Base-by-base conservation (phyloP, 1,140 invertebrate species). In the Pogonus chalceus region DNA sequence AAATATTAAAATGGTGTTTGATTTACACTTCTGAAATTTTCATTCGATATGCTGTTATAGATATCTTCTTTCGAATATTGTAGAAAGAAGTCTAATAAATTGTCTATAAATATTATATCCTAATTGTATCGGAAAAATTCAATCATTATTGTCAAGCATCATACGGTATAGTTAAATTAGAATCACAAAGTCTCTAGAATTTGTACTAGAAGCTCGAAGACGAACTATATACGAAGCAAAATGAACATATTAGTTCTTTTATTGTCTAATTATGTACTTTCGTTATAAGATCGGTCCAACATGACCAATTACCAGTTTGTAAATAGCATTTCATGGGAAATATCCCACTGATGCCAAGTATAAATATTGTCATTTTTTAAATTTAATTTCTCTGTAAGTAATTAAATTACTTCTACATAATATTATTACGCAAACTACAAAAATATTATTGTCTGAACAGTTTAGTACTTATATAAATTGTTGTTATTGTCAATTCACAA, bases 361-460 rank as follows among this genome's bases (percentile, higher is more conserved):
- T n/a, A n/a, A n/a, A n/a, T n/a, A n/a, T n/a, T n/a, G n/a, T n/a
- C n/a, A n/a, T n/a, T n/a, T n/a, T n/a, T n/a, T n/a, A n/a, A n/a
- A n/a, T n/a, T n/a, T n/a, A n/a, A n/a, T n/a, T n/a, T n/a, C n/a
- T n/a, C n/a, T n/a, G n/a, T n/a, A n/a, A n/a, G n/a, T n/a, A n/a
- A n/a, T n/a, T n/a, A n/a, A n/a, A n/a, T 12, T 43, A 43, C 7
- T 9, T 12, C 37, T 43, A 43, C 37, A 12, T 43, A 43, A 18
- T 43, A 14, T 31, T 31, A 7, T 7, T 43, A 18, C 37, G 9
- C 18, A 4, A 10, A 4, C 37, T 43, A 43, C 37, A 43, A 43
- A 43, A 43, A 43, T 43, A 43, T 43, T 43, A 43, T 43, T 43
- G 37, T 43, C 37, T 43, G 37, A 43, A 43, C 37, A 43, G 26